Conservation (phyloP, 2,888 invertebrate species). For the Ommatoiulus sabulosus region DNA sequence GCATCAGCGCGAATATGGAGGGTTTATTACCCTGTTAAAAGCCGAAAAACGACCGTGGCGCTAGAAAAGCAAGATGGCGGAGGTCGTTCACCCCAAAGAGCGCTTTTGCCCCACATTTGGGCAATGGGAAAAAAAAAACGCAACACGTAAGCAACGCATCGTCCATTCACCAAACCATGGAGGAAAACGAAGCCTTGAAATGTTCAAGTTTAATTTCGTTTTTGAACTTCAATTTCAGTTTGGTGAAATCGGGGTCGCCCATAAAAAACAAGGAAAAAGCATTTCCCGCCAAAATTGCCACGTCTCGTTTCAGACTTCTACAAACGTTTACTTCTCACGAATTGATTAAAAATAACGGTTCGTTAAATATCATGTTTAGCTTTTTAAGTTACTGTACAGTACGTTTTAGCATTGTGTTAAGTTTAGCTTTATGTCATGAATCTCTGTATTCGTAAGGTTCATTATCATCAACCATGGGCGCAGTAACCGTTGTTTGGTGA, state of each 20-base stretch:
- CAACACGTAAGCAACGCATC: conserved; percentile 35
- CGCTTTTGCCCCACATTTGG: conserved; percentile 35
- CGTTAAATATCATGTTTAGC: too few relatives aligned
- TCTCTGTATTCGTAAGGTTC: too few relatives aligned
- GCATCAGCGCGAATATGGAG: background rate
- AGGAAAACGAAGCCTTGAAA: conserved; percentile 26
- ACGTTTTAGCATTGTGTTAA: too few relatives aligned
- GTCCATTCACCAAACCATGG: background rate
- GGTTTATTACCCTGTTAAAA: conserved; percentile 6
- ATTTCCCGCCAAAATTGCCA: too few relatives aligned
- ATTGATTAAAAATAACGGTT: too few relatives aligned
- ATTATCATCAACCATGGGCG: too few relatives aligned
- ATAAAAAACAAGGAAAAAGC: background rate
- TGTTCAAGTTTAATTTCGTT: conserved; percentile 42
- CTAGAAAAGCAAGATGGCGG: background rate
- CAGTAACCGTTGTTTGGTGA: too few relatives aligned
- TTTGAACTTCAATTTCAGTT: conserved; percentile 36
- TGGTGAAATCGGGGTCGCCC: background rate
- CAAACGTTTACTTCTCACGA: too few relatives aligned
- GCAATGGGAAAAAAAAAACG: background rate
- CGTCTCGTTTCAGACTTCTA: too few relatives aligned
- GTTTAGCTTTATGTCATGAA: too few relatives aligned
- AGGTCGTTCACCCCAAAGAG: background rate
- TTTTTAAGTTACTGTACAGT: too few relatives aligned
- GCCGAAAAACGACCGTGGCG: background rate